Conservation (phyloP, 64 coral and sea anemone species). For the Montipora sp. region DNA sequence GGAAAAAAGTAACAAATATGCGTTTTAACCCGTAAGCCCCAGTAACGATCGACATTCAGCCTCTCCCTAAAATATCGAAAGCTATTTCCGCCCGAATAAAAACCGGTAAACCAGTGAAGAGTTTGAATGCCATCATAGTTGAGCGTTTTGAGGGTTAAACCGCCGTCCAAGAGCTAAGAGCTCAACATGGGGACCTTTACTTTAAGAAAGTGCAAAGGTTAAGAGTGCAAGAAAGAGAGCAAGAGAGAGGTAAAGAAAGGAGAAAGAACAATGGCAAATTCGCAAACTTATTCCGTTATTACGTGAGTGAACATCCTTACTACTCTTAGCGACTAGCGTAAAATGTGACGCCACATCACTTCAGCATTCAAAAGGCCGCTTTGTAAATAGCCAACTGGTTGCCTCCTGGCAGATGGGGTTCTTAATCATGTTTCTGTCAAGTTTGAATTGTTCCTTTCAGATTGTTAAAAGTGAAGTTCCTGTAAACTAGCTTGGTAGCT, state of each 20-base stretch:
- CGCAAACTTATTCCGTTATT: background rate
- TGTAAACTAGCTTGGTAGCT: no score
- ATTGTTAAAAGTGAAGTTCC: no score
- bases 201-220: background rate
- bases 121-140: background rate
- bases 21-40: background rate
- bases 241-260: background rate
- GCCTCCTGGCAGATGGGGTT: no score
- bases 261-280: background rate
- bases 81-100: background rate
- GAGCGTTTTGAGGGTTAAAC: background rate
- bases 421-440: no score
- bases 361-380: no score
- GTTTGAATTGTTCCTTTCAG: no score
- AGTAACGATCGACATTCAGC: background rate
- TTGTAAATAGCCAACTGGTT: no score
- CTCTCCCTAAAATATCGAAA: background rate
- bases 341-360: no score
- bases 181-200: constrained; percentile 10
- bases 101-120: background rate
- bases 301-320: no score
- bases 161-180: constrained; percentile 26
- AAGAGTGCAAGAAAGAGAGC: background rate
- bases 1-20: background rate
- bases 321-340: no score